Evolutionary conservation across 2,113 vertebrate species (phyloP), one percentile per base, ranked within the genome.

Genomic region (Sakesphorus luctuosus): DNA sequence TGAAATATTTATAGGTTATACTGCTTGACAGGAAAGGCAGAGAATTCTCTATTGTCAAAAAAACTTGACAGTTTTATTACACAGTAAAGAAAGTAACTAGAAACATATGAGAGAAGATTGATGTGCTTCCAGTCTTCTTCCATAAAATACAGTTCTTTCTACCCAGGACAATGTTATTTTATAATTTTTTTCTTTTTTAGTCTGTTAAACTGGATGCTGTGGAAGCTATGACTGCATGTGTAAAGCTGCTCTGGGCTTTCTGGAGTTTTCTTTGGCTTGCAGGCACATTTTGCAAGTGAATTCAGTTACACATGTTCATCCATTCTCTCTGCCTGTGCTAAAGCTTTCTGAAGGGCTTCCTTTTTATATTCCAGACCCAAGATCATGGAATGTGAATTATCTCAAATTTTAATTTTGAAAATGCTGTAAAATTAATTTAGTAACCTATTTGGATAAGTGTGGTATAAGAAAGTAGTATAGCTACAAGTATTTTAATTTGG

Each of bases 1-100:
- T 90, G 36, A 90, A 90, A 78, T 90, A 81, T 71, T 90, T 93
- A 47, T 75, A 62, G 29, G 46, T 71, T 93, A 43, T 80, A 62
- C n/a, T 80, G 38, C 16, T 79, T 95, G 89, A 77, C 52, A 78
- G 56, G 31, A 93, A 52, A 88, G 69, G 35, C 17, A 80, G 76
- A 69, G 36, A 50, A 59, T 83, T 80, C 75, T 76, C 58, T 66
- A 7, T 10, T 83, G 36, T 43, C 46, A 81, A 58, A 77, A 79
- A 55, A 72, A 10, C 40, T 84, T 66, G 63, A 85, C 63, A 71
- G 82, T 79, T 96, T 90, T 83, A 71, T 93, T 92, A 36, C 65
- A 35, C 0, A 2, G 58, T 77, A 69, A 94, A 85, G 72, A 80
- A 29, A 76, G 59, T 59, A 77, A 85, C 65, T 88, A 71, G 83